Conservation (phyloP, 2,113 vertebrate genomes). For the Stigmatopora argus region DNA sequence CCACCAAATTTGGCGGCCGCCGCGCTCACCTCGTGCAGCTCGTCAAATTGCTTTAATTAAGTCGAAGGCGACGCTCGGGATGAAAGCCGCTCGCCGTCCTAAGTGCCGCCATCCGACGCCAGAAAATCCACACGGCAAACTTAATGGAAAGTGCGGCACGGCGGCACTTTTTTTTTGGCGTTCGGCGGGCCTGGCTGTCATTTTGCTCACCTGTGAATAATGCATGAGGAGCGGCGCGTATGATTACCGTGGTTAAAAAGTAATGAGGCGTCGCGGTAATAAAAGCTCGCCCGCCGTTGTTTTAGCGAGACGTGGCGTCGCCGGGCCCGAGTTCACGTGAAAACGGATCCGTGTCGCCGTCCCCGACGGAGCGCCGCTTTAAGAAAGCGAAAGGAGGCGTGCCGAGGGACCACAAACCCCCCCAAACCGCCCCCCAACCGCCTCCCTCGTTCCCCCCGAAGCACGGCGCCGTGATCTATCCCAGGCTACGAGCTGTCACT, state of each 20-base stretch:
- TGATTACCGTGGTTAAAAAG: constrained; percentile 71
- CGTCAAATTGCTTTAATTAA: constrained; percentile 28
- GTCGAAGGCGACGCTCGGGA: constrained; percentile 27
- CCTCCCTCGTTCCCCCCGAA: not conserved
- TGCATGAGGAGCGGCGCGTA: constrained; percentile 63
- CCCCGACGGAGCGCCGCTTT: constrained; percentile 45
- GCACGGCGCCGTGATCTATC: constrained; percentile 52
- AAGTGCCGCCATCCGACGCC: constrained; percentile 3
- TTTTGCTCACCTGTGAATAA: constrained; percentile 68
- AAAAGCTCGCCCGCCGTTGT: constrained; percentile 65
- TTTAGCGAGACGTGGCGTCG: constrained; percentile 54
- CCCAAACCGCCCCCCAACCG: constrained; percentile 12
- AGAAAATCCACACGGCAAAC: constrained; percentile 26
- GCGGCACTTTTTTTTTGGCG: constrained; percentile 35
- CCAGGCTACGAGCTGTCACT: constrained; percentile 68
- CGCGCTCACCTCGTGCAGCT: constrained; percentile 12
- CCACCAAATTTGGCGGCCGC: constrained; percentile 23
- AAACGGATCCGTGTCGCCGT: constrained; percentile 49
- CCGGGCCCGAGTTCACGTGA: constrained; percentile 52
- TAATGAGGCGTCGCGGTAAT: constrained; percentile 67
- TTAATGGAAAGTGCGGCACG: constrained; percentile 23
- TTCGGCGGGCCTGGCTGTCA: constrained; percentile 42
- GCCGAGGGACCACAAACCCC: constrained; percentile 50
- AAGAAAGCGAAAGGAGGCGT: constrained; percentile 44
- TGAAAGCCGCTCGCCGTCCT: constrained; percentile 14